Base-by-base conservation (phyloP, 2,113 vertebrate genomes). In the Cavia aperea region DNA sequence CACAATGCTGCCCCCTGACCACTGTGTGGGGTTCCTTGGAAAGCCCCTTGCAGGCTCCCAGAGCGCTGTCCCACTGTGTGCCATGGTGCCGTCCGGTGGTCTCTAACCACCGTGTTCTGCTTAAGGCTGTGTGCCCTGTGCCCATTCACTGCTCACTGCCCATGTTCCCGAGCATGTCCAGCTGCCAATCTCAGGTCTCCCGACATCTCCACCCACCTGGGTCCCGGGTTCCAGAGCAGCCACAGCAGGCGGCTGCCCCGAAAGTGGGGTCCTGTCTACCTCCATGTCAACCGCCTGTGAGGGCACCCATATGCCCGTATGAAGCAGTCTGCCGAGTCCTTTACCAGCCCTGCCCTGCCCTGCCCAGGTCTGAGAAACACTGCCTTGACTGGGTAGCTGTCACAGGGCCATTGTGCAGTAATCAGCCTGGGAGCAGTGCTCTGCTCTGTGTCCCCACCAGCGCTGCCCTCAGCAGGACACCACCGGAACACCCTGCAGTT, bases 341-440 rank as follows among this genome's bases (percentile, higher is more conserved):
- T 21, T 4, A 7, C 18, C 6, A 0, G 54, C 54, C 23, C 1
- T 18, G 16, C 56, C 51, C 51, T 51, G 51, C 46, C 1, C 23
- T 31, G 3, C 81, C 56, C 23, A 51, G 43, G 19, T 3, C 9
- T 62, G 21, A 4, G 54, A 46, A 33, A 49, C 0, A 0, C 75
- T 2, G 78, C 65, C 5, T 33, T 5, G 5, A 39, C 86, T 75
- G 11, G 58, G 46, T 46, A 9, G 75, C 63, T 63, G 70, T 87
- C 95, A 81, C 92, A 82, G 84, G n/a, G 9, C 75, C 66, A 31
- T 78, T 92, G 90, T 95, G 96, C 33, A 46, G 81, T 93, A 93
- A 84, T 36, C 81, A 43, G 46, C 39, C 78, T 39, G 2, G 63
- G 43, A 56, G 31, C 82, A 43, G 10, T 43, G 19, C 62, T 10